phyloP scores from a whole-genome alignment of 2,888 invertebrate genomes.

The Microdon myrmicae region DNA sequence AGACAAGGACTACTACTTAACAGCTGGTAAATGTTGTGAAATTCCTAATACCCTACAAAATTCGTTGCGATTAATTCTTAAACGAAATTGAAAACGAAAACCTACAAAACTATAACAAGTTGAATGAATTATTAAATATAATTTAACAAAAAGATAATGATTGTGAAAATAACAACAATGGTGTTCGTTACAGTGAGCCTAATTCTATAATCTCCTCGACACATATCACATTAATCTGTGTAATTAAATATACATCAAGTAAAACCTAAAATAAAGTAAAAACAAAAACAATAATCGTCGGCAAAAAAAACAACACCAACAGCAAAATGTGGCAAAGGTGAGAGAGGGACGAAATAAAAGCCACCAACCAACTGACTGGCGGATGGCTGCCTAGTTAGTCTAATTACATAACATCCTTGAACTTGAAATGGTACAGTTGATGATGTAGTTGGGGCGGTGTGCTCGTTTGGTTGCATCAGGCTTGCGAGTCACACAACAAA shows the following conservation, averaged over 20 bases:
- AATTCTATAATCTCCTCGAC: no score
- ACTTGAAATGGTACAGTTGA: slow-evolving; percentile 61
- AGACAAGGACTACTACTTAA: no score
- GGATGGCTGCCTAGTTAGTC: slow-evolving; percentile 33
- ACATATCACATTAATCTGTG: no score
- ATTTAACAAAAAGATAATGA: no score
- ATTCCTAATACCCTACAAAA: no score
- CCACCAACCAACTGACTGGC: slow-evolving; percentile 20
- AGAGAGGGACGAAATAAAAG: slow-evolving; percentile 23
- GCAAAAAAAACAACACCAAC: not conserved
- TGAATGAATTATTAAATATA: no score
- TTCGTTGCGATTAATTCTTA: no score
- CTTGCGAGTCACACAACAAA: not conserved
- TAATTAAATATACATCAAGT: slow-evolving; percentile 2
- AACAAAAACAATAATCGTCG: not conserved
- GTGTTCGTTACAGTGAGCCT: no score
- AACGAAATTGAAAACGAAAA: no score
- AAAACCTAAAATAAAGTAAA: slow-evolving; percentile 1
- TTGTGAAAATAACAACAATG: no score
- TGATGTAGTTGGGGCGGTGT: slow-evolving; percentile 40
- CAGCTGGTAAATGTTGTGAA: no score
- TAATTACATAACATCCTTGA: slow-evolving; percentile 66
- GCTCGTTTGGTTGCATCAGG: slow-evolving; percentile 17
- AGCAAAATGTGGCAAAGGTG: not conserved
- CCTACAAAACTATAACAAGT: no score